These are phyloP conservation scores for Pocillopora grandis DNA, from an alignment of 92 coral and sea anemone species.

Conservation along the genomic window DNA sequence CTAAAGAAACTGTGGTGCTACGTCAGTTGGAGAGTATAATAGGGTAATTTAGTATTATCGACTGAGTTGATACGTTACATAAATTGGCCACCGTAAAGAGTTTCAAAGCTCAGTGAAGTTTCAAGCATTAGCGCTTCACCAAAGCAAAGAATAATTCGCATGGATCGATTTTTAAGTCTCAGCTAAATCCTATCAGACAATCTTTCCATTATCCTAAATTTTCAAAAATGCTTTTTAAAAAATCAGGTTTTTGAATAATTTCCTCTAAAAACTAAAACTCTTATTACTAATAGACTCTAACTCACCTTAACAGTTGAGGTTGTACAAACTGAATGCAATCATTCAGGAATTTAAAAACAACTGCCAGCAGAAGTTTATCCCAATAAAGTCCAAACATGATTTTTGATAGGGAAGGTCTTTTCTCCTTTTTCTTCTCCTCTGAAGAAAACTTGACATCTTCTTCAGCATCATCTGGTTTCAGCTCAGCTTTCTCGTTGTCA, in stretches of 20 bases:
- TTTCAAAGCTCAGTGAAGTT: too few species aligned
- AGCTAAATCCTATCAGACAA: background rate
- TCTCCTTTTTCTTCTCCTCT: background rate
- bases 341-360: conserved; percentile 55
- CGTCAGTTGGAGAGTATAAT: too few species aligned
- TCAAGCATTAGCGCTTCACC: too few species aligned
- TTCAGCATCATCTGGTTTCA: conserved; percentile 46
- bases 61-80: too few species aligned
- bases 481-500: conserved; percentile 44
- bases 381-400: conserved; percentile 51
- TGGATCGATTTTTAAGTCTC: background rate
- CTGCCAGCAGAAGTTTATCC: conserved; percentile 57
- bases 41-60: too few species aligned
- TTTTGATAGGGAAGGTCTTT: conserved; percentile 64
- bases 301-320: conserved; percentile 74
- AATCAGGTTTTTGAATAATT: background rate
- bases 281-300: background rate
- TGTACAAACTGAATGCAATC: conserved; percentile 75
- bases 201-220: background rate
- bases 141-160: too few species aligned
- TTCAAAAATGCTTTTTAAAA: background rate
- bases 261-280: background rate
- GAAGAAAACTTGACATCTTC: conserved; percentile 43
- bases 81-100: too few species aligned
- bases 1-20: too few species aligned